Conservation (phyloP, 2,888 invertebrate species). For the Gnatocerus cornutus region DNA sequence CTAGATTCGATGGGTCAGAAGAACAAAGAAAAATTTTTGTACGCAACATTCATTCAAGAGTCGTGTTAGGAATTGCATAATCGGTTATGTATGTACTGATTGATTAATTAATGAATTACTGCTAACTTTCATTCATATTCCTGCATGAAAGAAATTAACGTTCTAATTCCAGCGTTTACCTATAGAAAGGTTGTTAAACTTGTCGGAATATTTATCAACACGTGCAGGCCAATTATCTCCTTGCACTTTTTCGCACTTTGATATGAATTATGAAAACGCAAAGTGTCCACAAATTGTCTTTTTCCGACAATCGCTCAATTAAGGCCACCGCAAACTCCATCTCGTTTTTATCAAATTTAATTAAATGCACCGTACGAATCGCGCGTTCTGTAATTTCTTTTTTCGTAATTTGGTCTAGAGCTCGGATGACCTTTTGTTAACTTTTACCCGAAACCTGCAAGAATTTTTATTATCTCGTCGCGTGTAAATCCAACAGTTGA, state of each 20-base stretch:
- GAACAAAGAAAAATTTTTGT: too few species aligned
- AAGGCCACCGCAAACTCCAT: constrained; percentile 13
- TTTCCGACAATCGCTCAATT: too few species aligned
- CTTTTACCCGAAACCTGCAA: too few species aligned
- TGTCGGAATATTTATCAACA: constrained; percentile 44
- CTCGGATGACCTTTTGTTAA: too few species aligned
- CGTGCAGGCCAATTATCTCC: constrained; percentile 29
- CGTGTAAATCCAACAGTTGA: too few species aligned
- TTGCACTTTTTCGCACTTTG: not conserved
- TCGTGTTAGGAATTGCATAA: constrained; percentile 52
- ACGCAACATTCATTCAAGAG: too few species aligned
- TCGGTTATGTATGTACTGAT: constrained; percentile 29
- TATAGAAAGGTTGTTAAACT: constrained; percentile 54
- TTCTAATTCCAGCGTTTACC: constrained; percentile 41
- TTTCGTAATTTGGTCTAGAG: too few species aligned
- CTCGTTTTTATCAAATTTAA: constrained; percentile 28
- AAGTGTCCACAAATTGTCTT: too few species aligned
- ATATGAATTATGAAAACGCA: too few species aligned
- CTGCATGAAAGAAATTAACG: constrained; percentile 40
- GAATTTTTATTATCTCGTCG: too few species aligned
- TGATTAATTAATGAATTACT: constrained; percentile 43
- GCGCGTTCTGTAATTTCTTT: constrained; percentile 31
- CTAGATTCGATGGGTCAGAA: too few species aligned
- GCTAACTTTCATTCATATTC: constrained; percentile 43
- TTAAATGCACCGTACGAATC: constrained; percentile 32